These are phyloP conservation scores for Cyphomyrus plagiostoma DNA, from an alignment of 2,113 vertebrate species.

Conservation along the genomic window DNA sequence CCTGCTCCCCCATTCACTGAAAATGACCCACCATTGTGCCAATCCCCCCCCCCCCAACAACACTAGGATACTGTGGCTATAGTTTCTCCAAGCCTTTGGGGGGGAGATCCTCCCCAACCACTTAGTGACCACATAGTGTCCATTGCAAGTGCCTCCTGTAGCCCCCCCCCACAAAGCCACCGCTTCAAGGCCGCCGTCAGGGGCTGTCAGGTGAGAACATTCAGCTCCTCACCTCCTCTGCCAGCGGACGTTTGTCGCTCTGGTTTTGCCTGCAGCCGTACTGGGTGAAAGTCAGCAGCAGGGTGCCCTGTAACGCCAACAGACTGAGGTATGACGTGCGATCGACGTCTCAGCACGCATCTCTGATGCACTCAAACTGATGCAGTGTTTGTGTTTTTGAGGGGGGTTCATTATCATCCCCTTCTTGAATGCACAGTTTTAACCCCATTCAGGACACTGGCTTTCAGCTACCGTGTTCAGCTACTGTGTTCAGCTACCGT, in stretches of 20 bases:
- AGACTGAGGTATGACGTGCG: not conserved
- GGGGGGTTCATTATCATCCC: not conserved
- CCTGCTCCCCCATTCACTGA: not conserved
- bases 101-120: not conserved
- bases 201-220: not conserved
- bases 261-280: not conserved
- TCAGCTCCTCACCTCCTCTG: not conserved
- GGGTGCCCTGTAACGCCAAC: not conserved
- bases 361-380: not conserved
- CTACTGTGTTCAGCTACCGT: not conserved
- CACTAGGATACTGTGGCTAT: not conserved
- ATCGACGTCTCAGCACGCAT: not conserved
- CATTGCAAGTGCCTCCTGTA: not conserved
- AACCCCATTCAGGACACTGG: not conserved
- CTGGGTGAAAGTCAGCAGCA: not conserved
- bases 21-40: not conserved
- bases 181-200: not conserved
- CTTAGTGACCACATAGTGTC: not conserved
- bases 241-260: not conserved
- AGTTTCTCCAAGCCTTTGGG: not conserved
- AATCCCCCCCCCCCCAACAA: not conserved
- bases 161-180: not conserved
- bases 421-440: not conserved
- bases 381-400: not conserved
- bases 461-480: not conserved